Percentiles rank a stretch among this genome's conserved stretches.
Conservation (phyloP, 2,888 invertebrate species). For the Chymomyza procnemis region DNA sequence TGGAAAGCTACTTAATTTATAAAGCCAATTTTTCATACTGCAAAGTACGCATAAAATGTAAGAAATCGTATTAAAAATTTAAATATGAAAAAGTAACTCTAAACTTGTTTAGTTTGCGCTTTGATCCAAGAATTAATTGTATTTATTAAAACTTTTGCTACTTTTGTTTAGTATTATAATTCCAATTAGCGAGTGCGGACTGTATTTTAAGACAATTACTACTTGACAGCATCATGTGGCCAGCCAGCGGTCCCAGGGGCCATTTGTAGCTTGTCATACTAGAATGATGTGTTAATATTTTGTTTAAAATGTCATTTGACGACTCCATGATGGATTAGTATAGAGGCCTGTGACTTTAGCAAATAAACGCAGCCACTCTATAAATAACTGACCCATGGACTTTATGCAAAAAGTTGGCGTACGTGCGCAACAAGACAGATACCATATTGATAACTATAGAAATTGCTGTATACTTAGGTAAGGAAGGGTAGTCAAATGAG, state of each 20-base stretch:
- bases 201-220: neutral
- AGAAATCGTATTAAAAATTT: too few species aligned
- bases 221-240: conserved; percentile 56
- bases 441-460: neutral
- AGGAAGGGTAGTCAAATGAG: neutral
- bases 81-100: too few species aligned
- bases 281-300: conserved; percentile 66
- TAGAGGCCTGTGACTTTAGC: neutral
- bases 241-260: neutral
- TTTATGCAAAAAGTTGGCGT: neutral
- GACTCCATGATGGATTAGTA: conserved; percentile 38
- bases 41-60: too few species aligned
- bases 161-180: neutral
- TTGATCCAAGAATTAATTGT: too few species aligned
- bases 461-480: neutral
- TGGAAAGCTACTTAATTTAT: too few species aligned
- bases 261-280: conserved; percentile 53
- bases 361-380: neutral
- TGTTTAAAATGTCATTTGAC: conserved; percentile 25
- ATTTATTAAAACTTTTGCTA: too few species aligned
- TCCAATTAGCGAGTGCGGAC: neutral
- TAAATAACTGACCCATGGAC: neutral
- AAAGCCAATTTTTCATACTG: too few species aligned
- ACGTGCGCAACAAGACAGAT: neutral
- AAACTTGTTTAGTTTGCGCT: too few species aligned